Conservation (phyloP, 2,888 invertebrate genomes). For the Kuschelorhynchus macadamiae region DNA sequence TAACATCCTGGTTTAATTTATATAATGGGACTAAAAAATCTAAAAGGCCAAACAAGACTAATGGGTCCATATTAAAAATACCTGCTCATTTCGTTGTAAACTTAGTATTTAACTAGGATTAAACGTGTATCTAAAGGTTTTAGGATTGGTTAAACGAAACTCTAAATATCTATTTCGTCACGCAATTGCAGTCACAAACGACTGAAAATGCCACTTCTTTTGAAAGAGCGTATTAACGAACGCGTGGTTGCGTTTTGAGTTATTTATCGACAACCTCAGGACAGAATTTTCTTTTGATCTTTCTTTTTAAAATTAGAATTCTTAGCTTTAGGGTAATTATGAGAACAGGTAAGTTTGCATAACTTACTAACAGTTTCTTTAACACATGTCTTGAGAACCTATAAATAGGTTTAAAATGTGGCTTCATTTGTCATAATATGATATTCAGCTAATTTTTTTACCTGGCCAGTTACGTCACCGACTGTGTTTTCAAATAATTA, state of each 20-base stretch:
- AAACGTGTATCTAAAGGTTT: constrained; percentile 60
- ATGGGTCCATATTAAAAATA: constrained; percentile 56
- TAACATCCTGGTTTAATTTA: constrained; percentile 2
- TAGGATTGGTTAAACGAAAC: constrained; percentile 57
- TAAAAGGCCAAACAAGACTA: constrained; percentile 30
- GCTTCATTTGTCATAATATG: no score
- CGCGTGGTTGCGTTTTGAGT: constrained; percentile 32
- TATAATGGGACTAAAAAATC: constrained; percentile 11
- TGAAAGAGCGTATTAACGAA: constrained; percentile 35
- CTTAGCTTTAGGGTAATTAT: no score
- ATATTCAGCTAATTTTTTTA: no score
- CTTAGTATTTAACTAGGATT: constrained; percentile 60
- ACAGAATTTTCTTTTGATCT: constrained; percentile 37
- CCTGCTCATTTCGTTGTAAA: constrained; percentile 61
- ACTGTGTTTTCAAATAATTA: no score
- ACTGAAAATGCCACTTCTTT: constrained; percentile 51
- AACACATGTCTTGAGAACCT: no score
- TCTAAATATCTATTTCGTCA: constrained; percentile 56
- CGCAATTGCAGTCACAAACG: constrained; percentile 52
- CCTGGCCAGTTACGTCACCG: no score
- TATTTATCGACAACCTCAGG: constrained; percentile 32
- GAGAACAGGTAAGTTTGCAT: no score
- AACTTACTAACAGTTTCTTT: no score
- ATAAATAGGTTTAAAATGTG: no score
- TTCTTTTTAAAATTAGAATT: constrained; percentile 19